Evolutionary conservation across 1,140 invertebrate species (phyloP), one percentile per base, ranked within the genome.

Genomic region (Chelonus insularis): DNA sequence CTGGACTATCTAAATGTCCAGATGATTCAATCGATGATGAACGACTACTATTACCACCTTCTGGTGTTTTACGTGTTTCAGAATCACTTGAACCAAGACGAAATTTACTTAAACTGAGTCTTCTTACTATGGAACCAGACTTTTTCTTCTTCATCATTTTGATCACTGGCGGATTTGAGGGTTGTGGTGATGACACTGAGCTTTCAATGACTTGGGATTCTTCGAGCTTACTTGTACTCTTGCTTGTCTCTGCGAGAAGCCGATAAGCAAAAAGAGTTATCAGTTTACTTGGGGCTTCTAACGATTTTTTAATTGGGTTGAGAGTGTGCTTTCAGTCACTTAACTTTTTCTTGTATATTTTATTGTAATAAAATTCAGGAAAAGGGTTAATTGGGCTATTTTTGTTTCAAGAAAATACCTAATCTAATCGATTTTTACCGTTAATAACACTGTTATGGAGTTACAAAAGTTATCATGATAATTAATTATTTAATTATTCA

Each of bases 1-100:
- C 58, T 45, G 71, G 60, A 37, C 67, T 68, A 55, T 72, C 70
- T 47, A 70, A 67, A 25, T 72, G 66, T 16, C 65, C 63, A 5
- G 72, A 68, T 45, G 75, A 78, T 11, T 79, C 76, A 54, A 76
- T 75, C 18, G 77, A 76, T 50, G 77, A 79, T 52, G 75, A 78
- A 51, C 70, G 69, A 18, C 76, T 77, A 21, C 72, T 74, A 45
- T 78, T 73, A 36, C 74, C 75, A 69, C 76, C 75, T 43, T 78
- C 76, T 34, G 70, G 75, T 55, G 72, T 74, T 43, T 74, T 73
- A 48, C 76, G 61, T 9, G 57, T 63, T 23, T 72, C 71, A n/a
- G 71, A 74, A n/a, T 78, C 75, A n/a, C 34, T 60, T 57, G 63
- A 55, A 16, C 75, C 72, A 51, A 71, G 43, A 45, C 73, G 66